Evolutionary conservation across 23 tunicate genomes (phyloP).

Genomic region (Halocynthia aurantium): DNA sequence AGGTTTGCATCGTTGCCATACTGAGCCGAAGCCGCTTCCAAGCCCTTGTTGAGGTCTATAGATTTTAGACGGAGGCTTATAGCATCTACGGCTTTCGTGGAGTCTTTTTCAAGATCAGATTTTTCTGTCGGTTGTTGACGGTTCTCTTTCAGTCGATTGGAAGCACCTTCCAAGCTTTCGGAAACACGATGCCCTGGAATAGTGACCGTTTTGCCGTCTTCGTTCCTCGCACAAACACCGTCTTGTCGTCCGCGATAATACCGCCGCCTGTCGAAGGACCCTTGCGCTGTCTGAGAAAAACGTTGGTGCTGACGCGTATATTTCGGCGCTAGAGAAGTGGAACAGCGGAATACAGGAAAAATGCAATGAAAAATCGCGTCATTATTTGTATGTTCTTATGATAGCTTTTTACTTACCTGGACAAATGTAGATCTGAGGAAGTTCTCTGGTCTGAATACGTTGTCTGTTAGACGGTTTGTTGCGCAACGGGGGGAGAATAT

Average conservation of each 20-base stretch:
- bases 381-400: neutral
- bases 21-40: conserved; percentile 50
- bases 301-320: conserved; percentile 29
- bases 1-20: conserved; percentile 9
- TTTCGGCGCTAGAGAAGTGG: conserved; percentile 35
- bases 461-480: conserved; percentile 7
- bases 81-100: neutral
- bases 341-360: neutral
- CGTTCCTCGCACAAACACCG: conserved; percentile 24
- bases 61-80: conserved; percentile 34
- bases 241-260: conserved; percentile 38
- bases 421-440: conserved; percentile 50
- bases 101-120: conserved; percentile 2
- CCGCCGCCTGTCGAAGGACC: conserved; percentile 31
- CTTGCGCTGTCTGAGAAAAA: neutral
- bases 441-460: neutral
- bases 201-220: conserved; percentile 9
- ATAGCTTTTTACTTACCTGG: conserved; percentile 34
- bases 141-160: conserved; percentile 12
- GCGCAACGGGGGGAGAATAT: conserved; percentile 53
- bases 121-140: neutral
- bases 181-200: conserved; percentile 12
- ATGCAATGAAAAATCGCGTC: neutral
- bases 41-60: conserved; percentile 57
- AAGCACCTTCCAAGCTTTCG: conserved; percentile 29